Evolutionary conservation across 1,140 invertebrate species (phyloP), one percentile per base, ranked within the genome.

Genomic region (Drosophila murphyi): DNA sequence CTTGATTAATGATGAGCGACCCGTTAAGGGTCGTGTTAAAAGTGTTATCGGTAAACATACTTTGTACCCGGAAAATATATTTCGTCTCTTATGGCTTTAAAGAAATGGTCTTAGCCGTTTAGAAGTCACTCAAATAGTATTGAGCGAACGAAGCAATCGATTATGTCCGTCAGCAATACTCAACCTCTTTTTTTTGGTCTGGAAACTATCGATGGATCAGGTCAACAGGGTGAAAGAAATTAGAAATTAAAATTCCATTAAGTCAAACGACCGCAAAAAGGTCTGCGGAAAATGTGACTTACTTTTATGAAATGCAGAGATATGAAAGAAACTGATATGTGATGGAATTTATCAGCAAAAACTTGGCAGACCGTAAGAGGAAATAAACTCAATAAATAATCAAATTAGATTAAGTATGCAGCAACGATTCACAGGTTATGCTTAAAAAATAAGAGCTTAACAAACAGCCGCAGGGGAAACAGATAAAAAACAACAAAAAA

Each of bases 191-290:
- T 20, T 20, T 20, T 20, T 20, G 20, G 20, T 20, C 1, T 20
- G 20, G 20, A 20, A 20, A 20, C 20, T 20, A 20, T 20, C 20
- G 20, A 0, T 20, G 20, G 20, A 20, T 20, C 37, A 8, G 37
- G 37, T 8, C 37, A 39, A 39, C 1, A 39, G 37, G 7, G 7
- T 39, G 34, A 4, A 8, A 8, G 39, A 8, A n/a, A 43, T 43
- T 71, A 57, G 72, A 83, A 87, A 87, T 87, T 87, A 87, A 87
- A 88, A 88, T 80, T 65, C 68, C 83, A 88, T 87, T 80, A 87
- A 69, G 72, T 74, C 80, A 88, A 78, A 39, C 59, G 73, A 73
- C 68, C 80, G 83, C 80, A 71, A 80, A 82, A 69, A 50, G 56
- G 68, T 65, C 63, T 51, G 51, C 51, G 35, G 61, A 55, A 10